Evolutionary conservation across 92 coral and sea anemone genomes (phyloP).

Genomic region (Phenganax subtilis): DNA sequence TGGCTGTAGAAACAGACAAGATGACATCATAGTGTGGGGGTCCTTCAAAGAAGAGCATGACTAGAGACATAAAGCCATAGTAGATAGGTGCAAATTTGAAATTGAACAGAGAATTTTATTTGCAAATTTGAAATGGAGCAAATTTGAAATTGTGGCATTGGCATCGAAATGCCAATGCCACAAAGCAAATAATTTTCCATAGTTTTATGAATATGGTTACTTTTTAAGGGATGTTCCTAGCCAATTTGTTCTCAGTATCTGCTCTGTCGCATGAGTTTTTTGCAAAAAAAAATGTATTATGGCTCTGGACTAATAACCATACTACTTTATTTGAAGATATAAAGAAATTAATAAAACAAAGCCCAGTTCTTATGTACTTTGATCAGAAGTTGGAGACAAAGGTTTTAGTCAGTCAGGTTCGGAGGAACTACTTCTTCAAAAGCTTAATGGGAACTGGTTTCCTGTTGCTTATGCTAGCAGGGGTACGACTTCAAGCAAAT

Average conservation of each 20-base stretch:
- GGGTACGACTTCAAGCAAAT: not conserved
- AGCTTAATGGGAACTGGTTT: constrained; percentile 9
- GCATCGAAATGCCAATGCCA: constrained; percentile 20
- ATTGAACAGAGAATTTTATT: not conserved
- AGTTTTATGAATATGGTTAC: constrained; percentile 18
- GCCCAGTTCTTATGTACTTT: constrained; percentile 8
- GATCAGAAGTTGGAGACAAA: not conserved
- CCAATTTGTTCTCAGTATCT: constrained; percentile 1
- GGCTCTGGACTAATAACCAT: constrained; percentile 8
- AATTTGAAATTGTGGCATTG: not conserved
- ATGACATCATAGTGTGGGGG: constrained; percentile 24
- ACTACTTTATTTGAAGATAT: not conserved
- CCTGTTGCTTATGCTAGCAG: constrained; percentile 5
- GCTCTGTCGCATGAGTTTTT: not conserved
- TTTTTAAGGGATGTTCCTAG: constrained; percentile 2
- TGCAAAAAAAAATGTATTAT: not conserved
- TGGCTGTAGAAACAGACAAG: constrained; percentile 12
- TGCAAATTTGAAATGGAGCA: not conserved
- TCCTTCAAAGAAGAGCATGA: constrained; percentile 7
- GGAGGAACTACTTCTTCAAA: not conserved
- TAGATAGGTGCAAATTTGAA: not conserved
- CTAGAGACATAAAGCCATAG: constrained; percentile 5
- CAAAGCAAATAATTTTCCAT: not conserved
- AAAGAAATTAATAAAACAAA: not conserved
- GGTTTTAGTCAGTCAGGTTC: not conserved